These are phyloP conservation scores for Rhagonycha lutea DNA, from an alignment of 2,888 invertebrate genomes.

Conservation along the genomic window DNA sequence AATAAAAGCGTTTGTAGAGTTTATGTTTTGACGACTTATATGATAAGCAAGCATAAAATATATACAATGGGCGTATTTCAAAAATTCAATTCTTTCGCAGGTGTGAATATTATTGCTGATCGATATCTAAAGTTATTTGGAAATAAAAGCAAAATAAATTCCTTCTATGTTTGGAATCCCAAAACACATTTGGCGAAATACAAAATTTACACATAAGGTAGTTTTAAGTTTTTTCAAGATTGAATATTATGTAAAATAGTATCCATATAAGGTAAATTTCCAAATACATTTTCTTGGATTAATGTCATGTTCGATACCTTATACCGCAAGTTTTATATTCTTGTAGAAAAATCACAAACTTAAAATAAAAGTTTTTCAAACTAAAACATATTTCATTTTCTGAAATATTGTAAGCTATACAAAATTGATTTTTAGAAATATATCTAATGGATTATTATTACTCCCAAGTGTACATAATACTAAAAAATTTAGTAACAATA, in stretches of 20 bases:
- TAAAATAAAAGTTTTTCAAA: neutral
- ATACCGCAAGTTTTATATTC: neutral
- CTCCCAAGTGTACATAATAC: neutral
- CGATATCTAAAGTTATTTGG: conserved; percentile 24
- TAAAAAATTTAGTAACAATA: neutral
- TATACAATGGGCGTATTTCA: conserved; percentile 1
- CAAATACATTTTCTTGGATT: neutral
- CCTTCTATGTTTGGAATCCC: conserved; percentile 29
- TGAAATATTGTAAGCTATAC: too few species aligned
- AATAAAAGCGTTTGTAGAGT: neutral
- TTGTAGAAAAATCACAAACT: neutral
- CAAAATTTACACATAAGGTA: conserved; percentile 32
- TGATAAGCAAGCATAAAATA: neutral
- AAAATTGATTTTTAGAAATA: too few species aligned
- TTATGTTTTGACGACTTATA: neutral
- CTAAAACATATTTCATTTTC: neutral
- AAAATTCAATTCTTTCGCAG: conserved; percentile 33
- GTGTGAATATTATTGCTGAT: conserved; percentile 32
- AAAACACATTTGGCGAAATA: conserved; percentile 32
- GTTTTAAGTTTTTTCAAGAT: conserved; percentile 27
- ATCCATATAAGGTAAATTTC: neutral
- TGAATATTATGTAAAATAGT: conserved; percentile 17
- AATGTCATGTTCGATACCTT: neutral
- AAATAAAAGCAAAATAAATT: conserved; percentile 36
- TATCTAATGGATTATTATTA: neutral